Evolutionary conservation across 1,140 invertebrate genomes (phyloP).

Genomic region (Tetramorium parvispinum): DNA sequence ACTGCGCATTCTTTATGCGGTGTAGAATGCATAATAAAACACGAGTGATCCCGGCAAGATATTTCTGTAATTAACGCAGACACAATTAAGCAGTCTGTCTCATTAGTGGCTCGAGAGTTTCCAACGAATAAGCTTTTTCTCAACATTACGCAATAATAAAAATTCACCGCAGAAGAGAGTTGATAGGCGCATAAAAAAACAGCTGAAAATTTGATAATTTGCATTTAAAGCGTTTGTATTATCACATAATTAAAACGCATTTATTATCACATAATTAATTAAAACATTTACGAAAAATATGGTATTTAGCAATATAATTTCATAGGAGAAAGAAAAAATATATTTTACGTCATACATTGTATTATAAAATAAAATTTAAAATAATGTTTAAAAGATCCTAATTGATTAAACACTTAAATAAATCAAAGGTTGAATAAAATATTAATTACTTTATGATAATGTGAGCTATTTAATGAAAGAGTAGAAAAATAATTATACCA

Average conservation of each 20-base stretch:
- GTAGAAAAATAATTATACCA: background rate
- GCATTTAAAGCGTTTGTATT: background rate
- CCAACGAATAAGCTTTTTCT: conserved; percentile 13
- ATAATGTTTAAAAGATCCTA: background rate
- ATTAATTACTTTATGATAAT: background rate
- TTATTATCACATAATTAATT: background rate
- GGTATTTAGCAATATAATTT: background rate
- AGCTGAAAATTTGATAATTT: conserved; percentile 36
- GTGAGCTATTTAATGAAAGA: background rate
- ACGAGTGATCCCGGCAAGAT: conserved; percentile 24
- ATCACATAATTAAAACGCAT: background rate
- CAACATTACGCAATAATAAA: conserved; percentile 27
- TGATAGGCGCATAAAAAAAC: background rate
- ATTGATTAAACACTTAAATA: background rate
- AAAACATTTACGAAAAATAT: background rate
- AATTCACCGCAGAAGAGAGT: background rate
- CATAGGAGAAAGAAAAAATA: background rate
- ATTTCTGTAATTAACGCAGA: conserved; percentile 50
- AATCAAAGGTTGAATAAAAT: background rate
- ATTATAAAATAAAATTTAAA: background rate
- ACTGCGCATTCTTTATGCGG: background rate
- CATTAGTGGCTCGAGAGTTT: conserved; percentile 11
- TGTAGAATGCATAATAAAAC: conserved; percentile 23
- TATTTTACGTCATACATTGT: background rate
- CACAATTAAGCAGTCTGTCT: conserved; percentile 43